Evolutionary conservation across 1,140 invertebrate species (phyloP).

Genomic region (Aethina tumida): DNA sequence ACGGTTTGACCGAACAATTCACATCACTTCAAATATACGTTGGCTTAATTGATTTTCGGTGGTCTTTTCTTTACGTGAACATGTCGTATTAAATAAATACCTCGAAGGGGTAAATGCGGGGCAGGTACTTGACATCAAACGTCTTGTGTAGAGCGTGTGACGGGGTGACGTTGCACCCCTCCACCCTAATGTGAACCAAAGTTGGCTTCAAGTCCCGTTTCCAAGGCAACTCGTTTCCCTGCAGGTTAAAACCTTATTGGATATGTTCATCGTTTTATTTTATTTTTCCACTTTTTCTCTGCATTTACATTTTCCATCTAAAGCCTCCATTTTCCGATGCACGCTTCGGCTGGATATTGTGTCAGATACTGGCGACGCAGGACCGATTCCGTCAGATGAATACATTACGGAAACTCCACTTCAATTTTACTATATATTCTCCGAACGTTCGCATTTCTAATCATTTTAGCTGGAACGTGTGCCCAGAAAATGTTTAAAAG

Average conservation of each 20-base stretch:
- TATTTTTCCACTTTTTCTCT: slow-evolving; percentile 29
- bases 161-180: slow-evolving; percentile 7
- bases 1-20: too few relatives aligned
- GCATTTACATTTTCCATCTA: slow-evolving; percentile 31
- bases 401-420: too few relatives aligned
- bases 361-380: slow-evolving; percentile 14
- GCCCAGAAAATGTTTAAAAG: too few relatives aligned
- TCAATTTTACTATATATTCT: too few relatives aligned
- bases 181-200: slow-evolving; percentile 24
- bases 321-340: slow-evolving; percentile 27
- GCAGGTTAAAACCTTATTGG: slow-evolving; percentile 36
- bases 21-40: too few relatives aligned
- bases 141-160: slow-evolving; percentile 9
- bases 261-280: slow-evolving; percentile 35
- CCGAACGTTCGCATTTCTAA: too few relatives aligned
- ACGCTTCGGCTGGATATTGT: slow-evolving; percentile 20
- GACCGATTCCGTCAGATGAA: slow-evolving; percentile 1
- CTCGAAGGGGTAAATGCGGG: too few relatives aligned
- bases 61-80: too few relatives aligned
- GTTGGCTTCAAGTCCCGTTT: slow-evolving; percentile 22
- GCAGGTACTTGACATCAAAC: slow-evolving; percentile 11
- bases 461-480: too few relatives aligned
- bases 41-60: too few relatives aligned
- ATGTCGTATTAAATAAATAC: too few relatives aligned
- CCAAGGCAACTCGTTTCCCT: slow-evolving; percentile 30